A percentile compares a stretch with the other conserved stretches of the same genome.
phyloP scores from a whole-genome alignment of 2,113 vertebrate species.

The Ophiodon elongatus region DNA sequence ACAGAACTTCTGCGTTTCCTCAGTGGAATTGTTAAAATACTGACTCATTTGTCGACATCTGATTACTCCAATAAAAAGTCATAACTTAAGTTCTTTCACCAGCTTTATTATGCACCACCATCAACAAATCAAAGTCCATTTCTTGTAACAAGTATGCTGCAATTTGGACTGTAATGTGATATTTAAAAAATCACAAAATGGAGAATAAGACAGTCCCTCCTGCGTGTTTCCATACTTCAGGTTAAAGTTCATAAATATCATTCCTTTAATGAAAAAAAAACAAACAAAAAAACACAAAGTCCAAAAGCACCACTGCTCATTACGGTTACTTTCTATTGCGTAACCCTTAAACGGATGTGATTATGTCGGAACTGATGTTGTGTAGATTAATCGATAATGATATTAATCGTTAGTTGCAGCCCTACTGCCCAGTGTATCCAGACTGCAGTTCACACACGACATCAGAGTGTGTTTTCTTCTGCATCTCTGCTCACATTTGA shows the following conservation, averaged over 20 bases:
- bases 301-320: neutral
- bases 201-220: neutral
- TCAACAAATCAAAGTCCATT: neutral
- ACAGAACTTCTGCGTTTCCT: neutral
- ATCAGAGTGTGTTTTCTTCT: neutral
- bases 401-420: neutral
- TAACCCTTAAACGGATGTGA: neutral
- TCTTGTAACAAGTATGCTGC: neutral
- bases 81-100: neutral
- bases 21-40: neutral
- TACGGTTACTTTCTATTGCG: neutral
- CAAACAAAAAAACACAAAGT: rapidly evolving
- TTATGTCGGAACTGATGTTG: neutral
- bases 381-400: neutral
- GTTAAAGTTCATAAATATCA: neutral
- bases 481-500: neutral
- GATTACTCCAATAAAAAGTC: slow-evolving; percentile 38
- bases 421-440: no score
- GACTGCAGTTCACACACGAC: neutral
- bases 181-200: neutral
- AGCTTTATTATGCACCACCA: slow-evolving; percentile 34
- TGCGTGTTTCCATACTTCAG: neutral
- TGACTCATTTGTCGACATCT: neutral
- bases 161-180: neutral
- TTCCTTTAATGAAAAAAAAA: neutral